Conservation (phyloP, 2,888 invertebrate species). For the Mamestra brassicae region DNA sequence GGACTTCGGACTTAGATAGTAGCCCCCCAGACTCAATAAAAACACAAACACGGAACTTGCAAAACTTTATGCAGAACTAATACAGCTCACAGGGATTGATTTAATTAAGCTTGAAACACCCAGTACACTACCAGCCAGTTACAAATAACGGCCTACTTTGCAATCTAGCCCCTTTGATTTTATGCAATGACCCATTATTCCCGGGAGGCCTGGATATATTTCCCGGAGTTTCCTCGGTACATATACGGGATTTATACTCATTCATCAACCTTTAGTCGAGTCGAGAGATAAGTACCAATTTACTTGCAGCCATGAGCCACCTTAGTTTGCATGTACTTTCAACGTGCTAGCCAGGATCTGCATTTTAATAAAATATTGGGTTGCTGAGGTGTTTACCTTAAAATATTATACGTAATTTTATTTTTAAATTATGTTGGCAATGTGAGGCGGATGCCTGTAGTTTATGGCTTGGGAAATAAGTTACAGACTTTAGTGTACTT, state of each 20-base stretch:
- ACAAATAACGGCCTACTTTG: slow-evolving; percentile 66
- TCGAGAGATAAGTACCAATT: slow-evolving; percentile 66
- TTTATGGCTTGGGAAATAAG: slow-evolving; percentile 22
- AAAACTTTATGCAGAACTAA: slow-evolving; percentile 35
- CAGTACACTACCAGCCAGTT: slow-evolving; percentile 46
- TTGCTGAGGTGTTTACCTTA: slow-evolving; percentile 49
- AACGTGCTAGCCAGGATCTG: slow-evolving; percentile 45
- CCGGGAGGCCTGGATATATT: slow-evolving; percentile 66
- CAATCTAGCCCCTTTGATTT: slow-evolving; percentile 67
- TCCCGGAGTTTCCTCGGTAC: slow-evolving; percentile 47
- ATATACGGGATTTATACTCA: slow-evolving; percentile 65
- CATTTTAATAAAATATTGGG: slow-evolving; percentile 61
- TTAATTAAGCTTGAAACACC: slow-evolving; percentile 62
- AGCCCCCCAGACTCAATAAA: background rate
- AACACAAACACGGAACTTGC: slow-evolving; percentile 4
- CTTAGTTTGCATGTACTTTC: slow-evolving; percentile 63
- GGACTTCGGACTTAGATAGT: no score
- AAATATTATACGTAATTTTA: slow-evolving; percentile 48
- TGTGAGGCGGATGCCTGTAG: slow-evolving; percentile 5
- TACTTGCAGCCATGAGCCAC: slow-evolving; percentile 58
- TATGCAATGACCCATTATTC: slow-evolving; percentile 69
- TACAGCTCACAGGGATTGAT: slow-evolving; percentile 38
- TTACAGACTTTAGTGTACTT: background rate
- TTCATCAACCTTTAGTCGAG: slow-evolving; percentile 67
- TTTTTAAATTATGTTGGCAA: slow-evolving; percentile 38